Conservation (phyloP, 1,140 invertebrate species). For the Megalopta genalis region DNA sequence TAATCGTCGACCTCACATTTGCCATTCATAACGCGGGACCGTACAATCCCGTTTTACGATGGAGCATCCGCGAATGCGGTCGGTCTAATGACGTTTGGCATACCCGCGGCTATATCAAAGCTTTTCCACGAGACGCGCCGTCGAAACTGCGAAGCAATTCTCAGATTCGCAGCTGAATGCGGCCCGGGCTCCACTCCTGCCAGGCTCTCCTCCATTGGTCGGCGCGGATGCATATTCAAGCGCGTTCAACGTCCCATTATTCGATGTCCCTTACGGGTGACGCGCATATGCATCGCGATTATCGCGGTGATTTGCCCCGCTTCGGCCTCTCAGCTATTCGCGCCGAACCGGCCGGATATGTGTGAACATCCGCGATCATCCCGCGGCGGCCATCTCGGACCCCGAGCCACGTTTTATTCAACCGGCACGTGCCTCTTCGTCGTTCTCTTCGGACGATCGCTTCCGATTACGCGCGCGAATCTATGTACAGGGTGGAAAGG, state of each 20-base stretch:
- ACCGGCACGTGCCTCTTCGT: too few relatives aligned
- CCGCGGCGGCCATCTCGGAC: too few relatives aligned
- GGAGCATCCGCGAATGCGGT: conserved; percentile 52
- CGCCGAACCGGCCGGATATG: neutral
- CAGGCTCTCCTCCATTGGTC: neutral
- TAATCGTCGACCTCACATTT: conserved; percentile 48
- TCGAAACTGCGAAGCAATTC: conserved; percentile 61
- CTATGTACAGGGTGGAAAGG: too few relatives aligned
- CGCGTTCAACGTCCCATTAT: conserved; percentile 56
- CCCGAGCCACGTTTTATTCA: too few relatives aligned
- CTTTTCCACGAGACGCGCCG: conserved; percentile 41
- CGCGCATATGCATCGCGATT: conserved; percentile 24
- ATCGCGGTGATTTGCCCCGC: conserved; percentile 9
- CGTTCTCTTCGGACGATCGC: too few relatives aligned
- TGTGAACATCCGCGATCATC: too few relatives aligned
- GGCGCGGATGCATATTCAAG: conserved; percentile 56
- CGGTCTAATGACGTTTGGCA: conserved; percentile 63
- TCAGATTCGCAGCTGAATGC: conserved; percentile 42
- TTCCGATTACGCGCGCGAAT: too few relatives aligned
- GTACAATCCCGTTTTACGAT: conserved; percentile 45
- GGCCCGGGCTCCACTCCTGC: neutral
- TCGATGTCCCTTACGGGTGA: conserved; percentile 41
- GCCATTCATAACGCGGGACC: conserved; percentile 39
- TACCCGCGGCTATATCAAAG: conserved; percentile 55
- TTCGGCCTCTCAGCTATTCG: neutral